Evolutionary conservation across 2,797 vertebrate species (phyloP).

Genomic region (Nannoperca australis): DNA sequence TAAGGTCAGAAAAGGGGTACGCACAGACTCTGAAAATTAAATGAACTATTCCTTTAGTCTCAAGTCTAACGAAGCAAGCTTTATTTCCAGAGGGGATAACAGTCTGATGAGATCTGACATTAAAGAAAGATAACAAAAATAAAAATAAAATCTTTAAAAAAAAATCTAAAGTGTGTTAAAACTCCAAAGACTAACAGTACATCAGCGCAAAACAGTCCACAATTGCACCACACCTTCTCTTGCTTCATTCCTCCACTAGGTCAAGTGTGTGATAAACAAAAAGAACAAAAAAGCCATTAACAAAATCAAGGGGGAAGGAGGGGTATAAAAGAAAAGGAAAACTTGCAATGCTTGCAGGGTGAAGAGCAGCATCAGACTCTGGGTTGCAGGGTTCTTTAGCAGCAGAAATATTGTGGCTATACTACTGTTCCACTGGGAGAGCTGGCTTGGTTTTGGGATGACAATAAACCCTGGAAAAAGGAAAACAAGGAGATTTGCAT

Average conservation of each 20-base stretch:
- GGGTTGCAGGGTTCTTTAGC: conserved; percentile 89
- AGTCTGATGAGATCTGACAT: conserved; percentile 60
- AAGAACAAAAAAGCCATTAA: conserved; percentile 70
- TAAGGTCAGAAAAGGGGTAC: conserved; percentile 15
- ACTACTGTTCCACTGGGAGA: conserved; percentile 98
- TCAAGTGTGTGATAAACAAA: conserved; percentile 70
- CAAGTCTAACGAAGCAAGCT: conserved; percentile 74
- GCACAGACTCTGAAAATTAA: conserved; percentile 45
- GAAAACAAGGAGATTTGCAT: conserved; percentile 88
- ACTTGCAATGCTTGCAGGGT: conserved; percentile 89
- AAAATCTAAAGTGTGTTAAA: conserved; percentile 73
- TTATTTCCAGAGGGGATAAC: conserved; percentile 73
- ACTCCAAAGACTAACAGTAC: conserved; percentile 75
- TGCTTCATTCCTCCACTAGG: conserved; percentile 73
- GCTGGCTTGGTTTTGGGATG: conserved; percentile 96
- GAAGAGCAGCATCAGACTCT: conserved; percentile 90
- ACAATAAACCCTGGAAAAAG: conserved; percentile 95
- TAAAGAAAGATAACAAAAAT: conserved; percentile 46
- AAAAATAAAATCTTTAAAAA: too few species aligned
- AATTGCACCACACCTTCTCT: conserved; percentile 73
- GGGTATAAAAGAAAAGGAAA: conserved; percentile 75
- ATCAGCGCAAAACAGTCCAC: conserved; percentile 73
- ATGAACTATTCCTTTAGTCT: conserved; percentile 70
- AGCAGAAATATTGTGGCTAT: conserved; percentile 92
- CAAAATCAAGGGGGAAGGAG: conserved; percentile 46